Evolutionary conservation across 2,888 invertebrate genomes (phyloP).

Genomic region (Caenorhabditis virilis): DNA sequence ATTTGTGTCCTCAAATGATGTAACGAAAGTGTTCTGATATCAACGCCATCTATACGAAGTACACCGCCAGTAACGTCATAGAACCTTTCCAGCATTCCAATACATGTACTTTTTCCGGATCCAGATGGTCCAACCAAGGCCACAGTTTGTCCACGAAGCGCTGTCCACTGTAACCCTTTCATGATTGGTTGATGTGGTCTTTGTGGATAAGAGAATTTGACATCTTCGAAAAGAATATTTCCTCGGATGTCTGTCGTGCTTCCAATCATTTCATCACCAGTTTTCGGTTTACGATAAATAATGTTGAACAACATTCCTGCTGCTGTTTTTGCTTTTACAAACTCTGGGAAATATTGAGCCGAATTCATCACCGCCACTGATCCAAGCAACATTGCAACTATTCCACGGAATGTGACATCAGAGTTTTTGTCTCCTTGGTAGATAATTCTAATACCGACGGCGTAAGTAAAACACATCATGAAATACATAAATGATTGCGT

Average conservation of each 20-base stretch:
- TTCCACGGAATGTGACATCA: conserved; percentile 29
- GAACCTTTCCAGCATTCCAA: conserved; percentile 81
- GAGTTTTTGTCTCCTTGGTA: conserved; percentile 22
- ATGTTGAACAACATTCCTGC: conserved; percentile 69
- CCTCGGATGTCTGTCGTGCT: conserved; percentile 59
- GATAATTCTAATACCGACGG: conserved; percentile 47
- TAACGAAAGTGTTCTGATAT: conserved; percentile 73
- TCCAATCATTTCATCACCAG: conserved; percentile 63
- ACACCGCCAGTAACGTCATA: conserved; percentile 82
- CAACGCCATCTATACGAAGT: conserved; percentile 73
- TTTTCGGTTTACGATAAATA: conserved; percentile 65
- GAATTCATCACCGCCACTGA: conserved; percentile 52
- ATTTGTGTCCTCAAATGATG: conserved; percentile 46
- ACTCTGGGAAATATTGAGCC: conserved; percentile 69
- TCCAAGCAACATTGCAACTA: conserved; percentile 48
- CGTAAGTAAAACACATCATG: conserved; percentile 45
- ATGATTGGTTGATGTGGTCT: conserved; percentile 63
- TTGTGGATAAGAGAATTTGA: conserved; percentile 69
- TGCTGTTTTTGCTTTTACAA: conserved; percentile 70
- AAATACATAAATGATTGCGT: conserved; percentile 56
- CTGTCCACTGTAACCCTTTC: conserved; percentile 63
- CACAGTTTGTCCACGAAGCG: conserved; percentile 65
- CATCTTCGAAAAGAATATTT: conserved; percentile 66
- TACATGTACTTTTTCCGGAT: conserved; percentile 86
- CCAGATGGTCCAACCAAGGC: conserved; percentile 78